phyloP scores from a whole-genome alignment of 2,113 vertebrate species.

The Aldabrachelys gigantea region DNA sequence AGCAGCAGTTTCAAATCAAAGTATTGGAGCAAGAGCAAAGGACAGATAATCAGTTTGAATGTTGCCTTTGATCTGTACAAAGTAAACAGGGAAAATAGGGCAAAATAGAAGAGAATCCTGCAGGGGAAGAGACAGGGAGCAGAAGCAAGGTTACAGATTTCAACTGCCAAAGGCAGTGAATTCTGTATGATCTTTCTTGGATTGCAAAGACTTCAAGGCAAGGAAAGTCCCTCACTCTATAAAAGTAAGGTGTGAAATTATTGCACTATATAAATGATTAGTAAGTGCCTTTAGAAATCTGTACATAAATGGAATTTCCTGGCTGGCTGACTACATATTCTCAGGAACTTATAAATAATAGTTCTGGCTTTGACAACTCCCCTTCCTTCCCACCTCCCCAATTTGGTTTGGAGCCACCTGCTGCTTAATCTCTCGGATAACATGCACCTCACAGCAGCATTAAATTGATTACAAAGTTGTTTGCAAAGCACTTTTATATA shows the following conservation, averaged over 20 bases:
- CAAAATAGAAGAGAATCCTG: neutral
- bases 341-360: neutral
- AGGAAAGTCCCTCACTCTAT: fast-evolving
- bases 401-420: neutral
- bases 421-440: neutral
- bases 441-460: neutral
- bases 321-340: neutral
- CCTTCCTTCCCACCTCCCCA: neutral
- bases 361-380: neutral
- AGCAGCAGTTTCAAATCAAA: constrained; percentile 1
- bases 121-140: neutral
- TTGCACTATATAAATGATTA: neutral
- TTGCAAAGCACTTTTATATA: neutral
- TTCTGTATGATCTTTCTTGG: neutral
- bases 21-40: neutral
- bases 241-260: neutral
- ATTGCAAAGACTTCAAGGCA: neutral
- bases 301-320: neutral
- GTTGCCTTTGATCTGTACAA: neutral
- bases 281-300: neutral
- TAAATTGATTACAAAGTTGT: neutral
- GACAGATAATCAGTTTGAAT: neutral
- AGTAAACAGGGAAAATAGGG: neutral
- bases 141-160: fast-evolving
- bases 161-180: neutral